Evolutionary conservation across 2,888 invertebrate genomes (phyloP).

Genomic region (Branchinecta sandiegonensis): DNA sequence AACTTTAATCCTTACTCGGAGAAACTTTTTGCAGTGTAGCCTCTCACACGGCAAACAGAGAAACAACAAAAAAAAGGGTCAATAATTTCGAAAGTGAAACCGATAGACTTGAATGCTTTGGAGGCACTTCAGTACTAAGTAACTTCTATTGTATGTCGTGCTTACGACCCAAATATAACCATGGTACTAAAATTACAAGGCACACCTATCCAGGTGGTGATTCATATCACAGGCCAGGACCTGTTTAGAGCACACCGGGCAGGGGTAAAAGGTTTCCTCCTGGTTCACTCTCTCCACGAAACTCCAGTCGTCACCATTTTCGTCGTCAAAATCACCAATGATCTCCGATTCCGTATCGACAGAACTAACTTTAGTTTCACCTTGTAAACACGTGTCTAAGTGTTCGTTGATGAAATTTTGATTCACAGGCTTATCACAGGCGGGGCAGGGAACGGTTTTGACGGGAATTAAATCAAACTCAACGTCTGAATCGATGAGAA

Average conservation of each 20-base stretch:
- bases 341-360: not conserved
- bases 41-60: no score
- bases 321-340: not conserved
- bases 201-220: not conserved
- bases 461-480: not conserved
- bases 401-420: not conserved
- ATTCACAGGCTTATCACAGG: not conserved
- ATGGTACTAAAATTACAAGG: not conserved
- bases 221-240: constrained; percentile 1
- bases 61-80: no score
- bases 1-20: no score
- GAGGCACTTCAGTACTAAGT: no score
- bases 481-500: not conserved
- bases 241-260: not conserved
- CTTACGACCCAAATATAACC: no score
- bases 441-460: not conserved
- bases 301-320: not conserved
- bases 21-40: no score
- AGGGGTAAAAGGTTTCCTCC: constrained; percentile 5
- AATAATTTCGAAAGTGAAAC: no score
- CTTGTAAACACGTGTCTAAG: not conserved
- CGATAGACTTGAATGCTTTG: no score
- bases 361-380: not conserved
- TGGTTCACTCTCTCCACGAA: not conserved
- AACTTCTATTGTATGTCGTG: no score